phyloP scores from a whole-genome alignment of 2,113 vertebrate genomes.

The Clarias magur region DNA sequence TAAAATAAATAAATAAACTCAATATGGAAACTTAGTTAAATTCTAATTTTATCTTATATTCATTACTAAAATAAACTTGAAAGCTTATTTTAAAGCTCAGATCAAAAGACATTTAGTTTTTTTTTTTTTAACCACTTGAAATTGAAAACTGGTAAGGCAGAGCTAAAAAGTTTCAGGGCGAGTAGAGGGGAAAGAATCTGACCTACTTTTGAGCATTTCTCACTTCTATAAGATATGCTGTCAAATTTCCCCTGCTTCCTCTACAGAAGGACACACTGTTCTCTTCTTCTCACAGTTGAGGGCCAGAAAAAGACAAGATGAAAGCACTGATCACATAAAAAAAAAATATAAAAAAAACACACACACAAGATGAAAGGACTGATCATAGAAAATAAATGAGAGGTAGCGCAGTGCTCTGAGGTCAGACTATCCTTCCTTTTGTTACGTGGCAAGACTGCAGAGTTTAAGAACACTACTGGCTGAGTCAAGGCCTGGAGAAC shows the following conservation, averaged over 20 bases:
- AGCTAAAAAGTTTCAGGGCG: constrained; percentile 44
- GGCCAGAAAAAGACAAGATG: constrained; percentile 14
- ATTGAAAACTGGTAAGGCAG: constrained; percentile 58
- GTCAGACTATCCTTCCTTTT: not conserved
- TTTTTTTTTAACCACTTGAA: constrained; percentile 57
- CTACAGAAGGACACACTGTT: constrained; percentile 40
- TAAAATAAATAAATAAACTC: not conserved
- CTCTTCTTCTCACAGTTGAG: constrained; percentile 14
- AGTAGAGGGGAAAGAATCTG: constrained; percentile 65
- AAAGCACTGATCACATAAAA: not conserved
- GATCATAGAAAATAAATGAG: constrained; percentile 11
- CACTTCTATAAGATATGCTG: constrained; percentile 60
- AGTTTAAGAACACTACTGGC: constrained; percentile 27
- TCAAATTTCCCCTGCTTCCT: constrained; percentile 51
- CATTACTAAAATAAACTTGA: not conserved
- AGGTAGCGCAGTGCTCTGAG: not conserved
- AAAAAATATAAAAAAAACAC: constrained; percentile 1
- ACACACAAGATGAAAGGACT: not conserved
- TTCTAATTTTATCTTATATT: not conserved
- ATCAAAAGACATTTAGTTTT: constrained; percentile 44
- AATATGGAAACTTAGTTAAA: not conserved
- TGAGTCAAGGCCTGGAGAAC: constrained; percentile 39
- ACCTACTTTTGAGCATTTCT: constrained; percentile 70
- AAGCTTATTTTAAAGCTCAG: constrained; percentile 1
- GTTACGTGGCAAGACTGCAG: constrained; percentile 33